Base-by-base conservation (phyloP, 2,888 invertebrate species). In the Spilarctia lutea region DNA sequence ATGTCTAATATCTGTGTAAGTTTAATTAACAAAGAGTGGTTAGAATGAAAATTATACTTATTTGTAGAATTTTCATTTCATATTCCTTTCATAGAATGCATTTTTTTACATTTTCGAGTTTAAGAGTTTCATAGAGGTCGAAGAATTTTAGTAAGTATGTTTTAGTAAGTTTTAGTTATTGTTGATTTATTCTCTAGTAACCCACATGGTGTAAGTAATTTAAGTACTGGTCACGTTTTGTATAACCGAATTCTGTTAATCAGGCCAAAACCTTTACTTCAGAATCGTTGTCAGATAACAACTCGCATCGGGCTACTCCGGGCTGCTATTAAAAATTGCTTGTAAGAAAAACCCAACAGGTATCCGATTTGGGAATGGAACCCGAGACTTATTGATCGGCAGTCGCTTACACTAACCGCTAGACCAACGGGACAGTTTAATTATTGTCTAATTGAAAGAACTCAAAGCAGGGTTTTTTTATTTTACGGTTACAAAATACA, bases 1-100 rank as follows among this genome's bases (percentile, higher is more conserved):
- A n/a, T 11, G 35, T 56, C 35, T 69, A 48, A 68, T 52, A 60
- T 68, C 63, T 71, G 68, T 69, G 75, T 77, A 77, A 82, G 77
- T 68, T 68, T 68, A 35, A 48, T 68, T 68, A n/a, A 68, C 52
- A 52, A 68, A 33, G 35, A 56, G 35, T 11, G 24, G 33, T 60
- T 33, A 68, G 24, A 52, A 68, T 56, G 68, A 48, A 35, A n/a
- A n/a, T 68, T 33, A 33, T 68, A 35, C 33, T 68, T n/a, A 13
- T 8, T 11, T 13, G n/a, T 13, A 56, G 10, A 56, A 27, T 27
- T 3, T 56, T 13, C n/a, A 56, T 56, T n/a, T 27, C n/a, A 11
- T 24, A 27, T n/a, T 52, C 2, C n/a, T 24, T n/a, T 10, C 10
- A 52, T 24, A 24, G 24, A 52, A 52, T 52, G 20, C 52, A 52